Percentiles rank a stretch among this genome's conserved stretches.
phyloP scores from a whole-genome alignment of 1,140 invertebrate species.

The Aphelinus atriplicis region DNA sequence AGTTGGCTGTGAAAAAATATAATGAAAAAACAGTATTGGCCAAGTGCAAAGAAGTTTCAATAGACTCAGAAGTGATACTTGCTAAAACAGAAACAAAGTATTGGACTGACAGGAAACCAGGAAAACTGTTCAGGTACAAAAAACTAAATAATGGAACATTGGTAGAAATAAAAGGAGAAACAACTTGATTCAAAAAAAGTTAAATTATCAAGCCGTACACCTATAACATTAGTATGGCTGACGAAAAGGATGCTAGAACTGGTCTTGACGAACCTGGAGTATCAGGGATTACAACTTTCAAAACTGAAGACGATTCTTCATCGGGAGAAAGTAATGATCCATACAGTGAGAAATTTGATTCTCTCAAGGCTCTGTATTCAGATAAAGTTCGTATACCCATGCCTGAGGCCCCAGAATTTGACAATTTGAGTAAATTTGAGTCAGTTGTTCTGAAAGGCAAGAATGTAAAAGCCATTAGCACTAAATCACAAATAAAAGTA shows the following conservation, averaged over 20 bases:
- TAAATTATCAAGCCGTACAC: no score
- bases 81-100: not conserved
- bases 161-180: not conserved
- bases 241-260: no score
- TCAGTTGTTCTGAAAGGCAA: conserved; percentile 54
- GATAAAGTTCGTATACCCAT: conserved; percentile 66
- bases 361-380: conserved; percentile 73
- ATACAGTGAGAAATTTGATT: conserved; percentile 74
- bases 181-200: no score
- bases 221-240: no score
- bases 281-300: no score
- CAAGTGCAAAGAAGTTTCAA: no score
- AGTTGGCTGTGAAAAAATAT: no score
- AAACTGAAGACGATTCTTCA: no score
- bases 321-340: conserved; percentile 71
- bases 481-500: conserved; percentile 31
- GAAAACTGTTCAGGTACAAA: not conserved
- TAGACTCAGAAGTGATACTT: no score
- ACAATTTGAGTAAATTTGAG: conserved; percentile 73
- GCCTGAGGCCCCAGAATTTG: conserved; percentile 68
- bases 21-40: no score
- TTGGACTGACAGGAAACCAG: not conserved
- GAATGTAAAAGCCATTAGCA: not conserved
- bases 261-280: no score
- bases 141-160: not conserved